phyloP scores from a whole-genome alignment of 2,113 vertebrate species.

The Malurus elegans region DNA sequence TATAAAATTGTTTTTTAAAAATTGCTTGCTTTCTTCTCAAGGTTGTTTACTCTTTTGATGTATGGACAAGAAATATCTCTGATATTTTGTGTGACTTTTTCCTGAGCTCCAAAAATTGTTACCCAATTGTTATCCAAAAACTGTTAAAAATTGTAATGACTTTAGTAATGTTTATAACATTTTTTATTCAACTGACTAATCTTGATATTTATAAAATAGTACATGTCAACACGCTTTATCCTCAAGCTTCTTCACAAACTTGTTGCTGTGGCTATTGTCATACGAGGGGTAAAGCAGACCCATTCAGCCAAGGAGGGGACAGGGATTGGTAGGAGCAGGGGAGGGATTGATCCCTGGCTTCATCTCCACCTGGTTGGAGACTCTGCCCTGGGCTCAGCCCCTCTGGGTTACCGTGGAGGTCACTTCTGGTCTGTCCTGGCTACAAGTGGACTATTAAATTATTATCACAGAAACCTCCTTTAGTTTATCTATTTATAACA shows the following conservation, averaged over 20 bases:
- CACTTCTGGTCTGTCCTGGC: not conserved
- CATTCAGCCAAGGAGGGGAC: not conserved
- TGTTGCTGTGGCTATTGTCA: not conserved
- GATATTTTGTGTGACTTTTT: not conserved
- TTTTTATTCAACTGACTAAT: not conserved
- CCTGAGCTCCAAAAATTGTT: not conserved
- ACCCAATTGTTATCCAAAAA: too few relatives aligned
- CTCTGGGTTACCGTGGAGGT: not conserved
- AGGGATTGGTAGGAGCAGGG: not conserved
- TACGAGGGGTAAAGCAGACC: not conserved
- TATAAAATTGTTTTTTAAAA: not conserved
- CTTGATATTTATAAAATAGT: not conserved
- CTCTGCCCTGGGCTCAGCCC: not conserved
- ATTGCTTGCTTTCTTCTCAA: not conserved
- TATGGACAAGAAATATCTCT: not conserved
- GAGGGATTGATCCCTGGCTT: not conserved
- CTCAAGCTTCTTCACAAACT: not conserved
- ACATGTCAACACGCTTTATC: not conserved
- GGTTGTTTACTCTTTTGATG: not conserved
- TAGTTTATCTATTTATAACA: not conserved
- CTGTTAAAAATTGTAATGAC: too few relatives aligned
- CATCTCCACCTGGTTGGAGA: not conserved
- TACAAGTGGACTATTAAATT: accelerated
- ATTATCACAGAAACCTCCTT: not conserved
- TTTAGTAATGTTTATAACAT: not conserved